Conservation (phyloP, 2,888 invertebrate species). For the Philereme transversata region DNA sequence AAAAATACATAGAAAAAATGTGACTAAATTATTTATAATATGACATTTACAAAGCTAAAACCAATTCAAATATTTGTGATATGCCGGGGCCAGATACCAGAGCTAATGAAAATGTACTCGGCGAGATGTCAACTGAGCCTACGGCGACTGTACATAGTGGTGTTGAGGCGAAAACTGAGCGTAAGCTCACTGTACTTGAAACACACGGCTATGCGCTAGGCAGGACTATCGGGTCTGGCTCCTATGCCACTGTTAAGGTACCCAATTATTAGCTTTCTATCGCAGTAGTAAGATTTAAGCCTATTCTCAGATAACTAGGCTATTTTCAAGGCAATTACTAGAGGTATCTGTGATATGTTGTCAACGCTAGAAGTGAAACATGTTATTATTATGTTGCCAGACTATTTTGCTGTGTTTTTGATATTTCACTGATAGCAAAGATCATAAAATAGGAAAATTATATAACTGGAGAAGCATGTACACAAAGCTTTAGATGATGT, state of each 20-base stretch:
- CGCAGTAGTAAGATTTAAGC: too few relatives aligned
- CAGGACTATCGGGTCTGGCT: slow-evolving; percentile 91
- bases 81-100: slow-evolving; percentile 82
- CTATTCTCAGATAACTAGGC: too few relatives aligned
- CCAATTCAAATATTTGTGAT: slow-evolving; percentile 69
- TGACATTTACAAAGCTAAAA: slow-evolving; percentile 60
- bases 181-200: slow-evolving; percentile 87
- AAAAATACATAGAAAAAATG: slow-evolving; percentile 66
- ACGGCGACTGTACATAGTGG: slow-evolving; percentile 74
- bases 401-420: too few relatives aligned
- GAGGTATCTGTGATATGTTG: too few relatives aligned
- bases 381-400: too few relatives aligned
- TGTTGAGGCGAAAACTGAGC: slow-evolving; percentile 71
- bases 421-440: too few relatives aligned
- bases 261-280: slow-evolving; percentile 1
- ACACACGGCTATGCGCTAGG: slow-evolving; percentile 90
- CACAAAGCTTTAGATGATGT: too few relatives aligned
- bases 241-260: slow-evolving; percentile 92
- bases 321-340: too few relatives aligned
- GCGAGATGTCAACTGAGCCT: slow-evolving; percentile 78
- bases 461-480: too few relatives aligned
- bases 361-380: too few relatives aligned
- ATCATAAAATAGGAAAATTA: too few relatives aligned
- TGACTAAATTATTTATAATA: slow-evolving; percentile 73
- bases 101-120: slow-evolving; percentile 79